phyloP scores from a whole-genome alignment of 2,888 invertebrate species.

The Malacosoma neustria region DNA sequence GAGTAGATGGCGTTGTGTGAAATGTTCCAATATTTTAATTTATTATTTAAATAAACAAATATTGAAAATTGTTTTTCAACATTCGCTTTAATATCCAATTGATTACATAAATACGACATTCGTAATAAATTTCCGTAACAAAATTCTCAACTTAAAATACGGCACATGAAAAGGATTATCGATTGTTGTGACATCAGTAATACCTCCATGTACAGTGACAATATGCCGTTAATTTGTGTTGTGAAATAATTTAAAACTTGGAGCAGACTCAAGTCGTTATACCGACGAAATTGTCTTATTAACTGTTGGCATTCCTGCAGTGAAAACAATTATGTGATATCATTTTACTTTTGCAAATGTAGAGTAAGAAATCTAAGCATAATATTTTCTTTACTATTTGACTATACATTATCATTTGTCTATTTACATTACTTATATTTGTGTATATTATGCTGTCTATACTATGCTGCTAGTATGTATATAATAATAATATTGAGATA shows the following conservation, averaged over 20 bases:
- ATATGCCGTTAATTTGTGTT: slow-evolving; percentile 44
- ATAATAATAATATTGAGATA: too few species aligned
- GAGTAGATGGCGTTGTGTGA: too few species aligned
- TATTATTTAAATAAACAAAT: too few species aligned
- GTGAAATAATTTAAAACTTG: slow-evolving; percentile 61
- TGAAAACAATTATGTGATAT: slow-evolving; percentile 16
- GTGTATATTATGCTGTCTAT: too few species aligned
- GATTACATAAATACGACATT: slow-evolving; percentile 34
- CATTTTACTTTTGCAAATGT: too few species aligned
- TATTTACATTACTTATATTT: too few species aligned
- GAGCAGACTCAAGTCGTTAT: slow-evolving; percentile 40
- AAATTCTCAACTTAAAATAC: slow-evolving; percentile 29
- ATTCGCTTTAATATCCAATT: slow-evolving; percentile 32
- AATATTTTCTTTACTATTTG: too few species aligned
- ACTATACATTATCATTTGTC: too few species aligned
- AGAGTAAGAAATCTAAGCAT: too few species aligned
- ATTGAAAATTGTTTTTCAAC: slow-evolving; percentile 18
- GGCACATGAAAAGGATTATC: slow-evolving; percentile 30
- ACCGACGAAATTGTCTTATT: slow-evolving; percentile 22
- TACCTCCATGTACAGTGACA: slow-evolving; percentile 28
- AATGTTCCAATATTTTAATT: too few species aligned
- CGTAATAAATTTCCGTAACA: slow-evolving; percentile 32
- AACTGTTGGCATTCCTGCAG: slow-evolving; percentile 41
- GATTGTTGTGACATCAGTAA: slow-evolving; percentile 33
- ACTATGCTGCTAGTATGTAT: too few species aligned